Evolutionary conservation across 2,797 vertebrate genomes (phyloP).

Genomic region (Pseudomugil gertrudae): DNA sequence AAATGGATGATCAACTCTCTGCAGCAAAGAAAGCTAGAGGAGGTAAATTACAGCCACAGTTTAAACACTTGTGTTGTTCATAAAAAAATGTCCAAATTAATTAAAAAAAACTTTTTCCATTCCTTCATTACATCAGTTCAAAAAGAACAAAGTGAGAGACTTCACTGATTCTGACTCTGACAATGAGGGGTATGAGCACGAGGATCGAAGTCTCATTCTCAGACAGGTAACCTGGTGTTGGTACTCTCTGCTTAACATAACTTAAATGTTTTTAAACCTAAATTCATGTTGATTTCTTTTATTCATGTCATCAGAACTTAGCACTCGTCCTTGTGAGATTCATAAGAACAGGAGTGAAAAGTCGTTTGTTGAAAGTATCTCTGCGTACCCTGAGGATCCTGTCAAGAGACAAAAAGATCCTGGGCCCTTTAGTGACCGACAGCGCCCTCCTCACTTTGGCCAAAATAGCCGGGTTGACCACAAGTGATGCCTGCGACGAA

Average conservation of each 20-base stretch:
- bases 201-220: slow-evolving; percentile 72
- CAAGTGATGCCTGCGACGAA: slow-evolving; percentile 34
- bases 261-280: neutral
- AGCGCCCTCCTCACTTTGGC: slow-evolving; percentile 72
- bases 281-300: neutral
- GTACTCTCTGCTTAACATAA: neutral
- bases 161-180: slow-evolving; percentile 77
- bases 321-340: slow-evolving; percentile 77
- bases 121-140: slow-evolving; percentile 70
- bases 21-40: slow-evolving; percentile 71
- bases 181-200: slow-evolving; percentile 65
- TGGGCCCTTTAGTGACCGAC: slow-evolving; percentile 79
- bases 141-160: slow-evolving; percentile 80
- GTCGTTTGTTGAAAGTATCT: slow-evolving; percentile 67
- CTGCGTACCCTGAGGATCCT: slow-evolving; percentile 81
- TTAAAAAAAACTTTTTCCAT: neutral
- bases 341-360: slow-evolving; percentile 65
- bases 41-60: slow-evolving; percentile 52
- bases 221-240: slow-evolving; percentile 70
- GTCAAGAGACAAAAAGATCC: slow-evolving; percentile 81
- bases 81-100: too few species aligned
- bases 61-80: neutral
- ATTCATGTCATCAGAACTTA: slow-evolving; percentile 69
- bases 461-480: slow-evolving; percentile 71
- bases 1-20: neutral